phyloP scores from a whole-genome alignment of 2,888 invertebrate species.

The Gisinianus flammeolus region DNA sequence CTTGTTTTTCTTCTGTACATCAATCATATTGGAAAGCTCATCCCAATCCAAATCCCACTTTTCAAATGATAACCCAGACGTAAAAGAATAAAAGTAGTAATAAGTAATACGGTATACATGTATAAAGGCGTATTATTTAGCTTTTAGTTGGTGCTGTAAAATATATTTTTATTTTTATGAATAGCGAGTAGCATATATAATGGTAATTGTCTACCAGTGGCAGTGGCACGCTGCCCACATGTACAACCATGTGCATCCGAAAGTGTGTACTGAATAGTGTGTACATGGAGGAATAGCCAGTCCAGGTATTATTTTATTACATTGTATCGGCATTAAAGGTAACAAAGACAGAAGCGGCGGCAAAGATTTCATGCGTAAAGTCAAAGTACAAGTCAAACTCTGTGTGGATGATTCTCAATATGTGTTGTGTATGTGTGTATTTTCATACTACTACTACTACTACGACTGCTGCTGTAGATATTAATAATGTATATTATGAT shows the following conservation, averaged over 20 bases:
- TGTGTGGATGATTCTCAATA: no score
- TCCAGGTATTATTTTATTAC: constrained; percentile 26
- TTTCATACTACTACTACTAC: background rate
- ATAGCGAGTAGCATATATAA: background rate
- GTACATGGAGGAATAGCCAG: background rate
- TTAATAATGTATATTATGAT: background rate
- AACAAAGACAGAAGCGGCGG: constrained; percentile 33
- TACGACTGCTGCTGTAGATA: background rate
- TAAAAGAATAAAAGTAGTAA: background rate
- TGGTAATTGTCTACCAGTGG: constrained; percentile 22
- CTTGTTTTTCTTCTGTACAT: background rate
- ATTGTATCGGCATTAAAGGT: constrained; percentile 32
- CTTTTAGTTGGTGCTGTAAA: background rate
- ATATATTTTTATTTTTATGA: constrained; percentile 4
- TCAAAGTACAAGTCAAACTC: background rate
- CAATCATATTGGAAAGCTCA: background rate
- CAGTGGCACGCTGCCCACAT: constrained; percentile 30
- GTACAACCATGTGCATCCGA: background rate
- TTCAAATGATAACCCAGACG: background rate
- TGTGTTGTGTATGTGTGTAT: no score
- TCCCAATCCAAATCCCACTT: background rate
- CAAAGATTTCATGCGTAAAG: constrained; percentile 26
- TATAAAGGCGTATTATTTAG: background rate
- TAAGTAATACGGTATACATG: background rate
- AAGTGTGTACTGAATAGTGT: background rate